Evolutionary conservation across 1,140 invertebrate species (phyloP).

Genomic region (Hestina assimilis): DNA sequence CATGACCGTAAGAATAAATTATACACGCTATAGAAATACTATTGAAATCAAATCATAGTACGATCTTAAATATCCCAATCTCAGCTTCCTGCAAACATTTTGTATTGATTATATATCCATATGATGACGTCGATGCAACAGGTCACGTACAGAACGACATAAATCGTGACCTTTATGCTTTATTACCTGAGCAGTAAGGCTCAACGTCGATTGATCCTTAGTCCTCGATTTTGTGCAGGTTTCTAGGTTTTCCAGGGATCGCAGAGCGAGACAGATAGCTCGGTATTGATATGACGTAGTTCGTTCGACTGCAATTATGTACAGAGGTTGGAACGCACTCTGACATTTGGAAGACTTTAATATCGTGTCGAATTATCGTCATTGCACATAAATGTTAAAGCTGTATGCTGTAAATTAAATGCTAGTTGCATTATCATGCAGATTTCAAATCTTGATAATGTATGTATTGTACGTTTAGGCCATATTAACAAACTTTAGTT

Average conservation of each 20-base stretch:
- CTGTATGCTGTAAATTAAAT: neutral
- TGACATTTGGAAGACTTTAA: conserved; percentile 44
- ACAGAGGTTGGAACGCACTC: conserved; percentile 37
- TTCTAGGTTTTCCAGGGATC: conserved; percentile 63
- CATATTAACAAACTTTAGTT: neutral
- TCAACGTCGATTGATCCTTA: conserved; percentile 32
- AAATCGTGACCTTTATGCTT: conserved; percentile 9
- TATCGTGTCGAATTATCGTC: conserved; percentile 20
- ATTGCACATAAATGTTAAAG: conserved; percentile 1
- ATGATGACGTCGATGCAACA: conserved; percentile 54
- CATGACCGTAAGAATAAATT: no score
- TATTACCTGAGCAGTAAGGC: conserved; percentile 35
- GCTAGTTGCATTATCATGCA: neutral
- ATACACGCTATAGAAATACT: neutral
- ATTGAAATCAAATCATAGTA: neutral
- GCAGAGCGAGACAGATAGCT: conserved; percentile 58
- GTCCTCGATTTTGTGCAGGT: conserved; percentile 40
- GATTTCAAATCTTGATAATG: neutral
- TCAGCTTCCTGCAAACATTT: conserved; percentile 21
- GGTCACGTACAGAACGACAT: conserved; percentile 33
- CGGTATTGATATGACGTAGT: conserved; percentile 39
- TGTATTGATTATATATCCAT: conserved; percentile 53
- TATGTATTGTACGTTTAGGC: neutral
- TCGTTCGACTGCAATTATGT: conserved; percentile 47
- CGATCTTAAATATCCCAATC: neutral